Conservation (phyloP, 1,140 invertebrate genomes). For the Phocides pigmalion region DNA sequence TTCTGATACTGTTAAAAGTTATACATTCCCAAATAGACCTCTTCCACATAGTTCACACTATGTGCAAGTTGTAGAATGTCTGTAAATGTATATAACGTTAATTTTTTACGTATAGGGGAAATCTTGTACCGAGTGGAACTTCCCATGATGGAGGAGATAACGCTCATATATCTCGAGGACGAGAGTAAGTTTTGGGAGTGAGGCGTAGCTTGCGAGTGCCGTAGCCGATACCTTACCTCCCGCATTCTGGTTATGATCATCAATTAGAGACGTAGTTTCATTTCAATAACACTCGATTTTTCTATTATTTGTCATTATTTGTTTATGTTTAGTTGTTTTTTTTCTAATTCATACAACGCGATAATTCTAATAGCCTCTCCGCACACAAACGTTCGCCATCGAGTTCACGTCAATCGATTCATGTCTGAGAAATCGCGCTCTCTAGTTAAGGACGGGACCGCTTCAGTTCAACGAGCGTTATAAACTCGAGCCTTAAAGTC, state of each 20-base stretch:
- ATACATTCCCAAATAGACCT: constrained; percentile 25
- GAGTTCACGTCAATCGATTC: constrained; percentile 59
- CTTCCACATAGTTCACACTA: constrained; percentile 29
- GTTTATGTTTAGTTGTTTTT: constrained; percentile 61
- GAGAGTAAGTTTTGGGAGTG: constrained; percentile 85
- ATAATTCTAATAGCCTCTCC: constrained; percentile 72
- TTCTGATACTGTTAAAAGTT: constrained; percentile 7
- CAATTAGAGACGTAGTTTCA: constrained; percentile 84
- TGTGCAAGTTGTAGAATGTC: constrained; percentile 41
- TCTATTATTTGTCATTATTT: constrained; percentile 58
- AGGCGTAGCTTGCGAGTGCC: constrained; percentile 85
- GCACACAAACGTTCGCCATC: constrained; percentile 69
- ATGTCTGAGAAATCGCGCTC: constrained; percentile 46
- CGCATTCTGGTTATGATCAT: constrained; percentile 85
- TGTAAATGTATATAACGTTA: constrained; percentile 83
- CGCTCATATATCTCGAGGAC: constrained; percentile 94
- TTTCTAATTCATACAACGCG: constrained; percentile 76
- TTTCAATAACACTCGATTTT: constrained; percentile 83
- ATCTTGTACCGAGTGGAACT: constrained; percentile 95
- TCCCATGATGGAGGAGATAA: constrained; percentile 95
- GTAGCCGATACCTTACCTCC: constrained; percentile 84
- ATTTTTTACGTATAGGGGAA: constrained; percentile 90
- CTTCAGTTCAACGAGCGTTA: constrained; percentile 38
- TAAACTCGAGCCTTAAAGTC: constrained; percentile 34
- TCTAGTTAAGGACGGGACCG: constrained; percentile 39